These are phyloP conservation scores for Tachypleus tridentatus DNA, from an alignment of 1,140 invertebrate genomes.

Conservation along the genomic window DNA sequence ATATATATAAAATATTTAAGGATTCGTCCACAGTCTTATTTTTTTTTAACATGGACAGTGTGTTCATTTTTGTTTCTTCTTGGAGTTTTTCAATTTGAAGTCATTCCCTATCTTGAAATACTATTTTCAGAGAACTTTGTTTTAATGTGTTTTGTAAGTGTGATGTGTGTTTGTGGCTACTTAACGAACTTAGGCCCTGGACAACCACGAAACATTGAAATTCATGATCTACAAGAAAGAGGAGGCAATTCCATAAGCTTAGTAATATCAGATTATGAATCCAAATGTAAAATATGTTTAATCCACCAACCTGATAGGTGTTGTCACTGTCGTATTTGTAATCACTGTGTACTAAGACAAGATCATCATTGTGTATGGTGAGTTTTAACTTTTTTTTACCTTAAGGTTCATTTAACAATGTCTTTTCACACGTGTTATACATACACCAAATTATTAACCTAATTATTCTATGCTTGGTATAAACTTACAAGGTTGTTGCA, in stretches of 20 bases:
- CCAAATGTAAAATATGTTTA: constrained; percentile 12
- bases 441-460: no score
- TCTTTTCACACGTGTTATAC: no score
- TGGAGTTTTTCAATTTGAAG: constrained; percentile 19
- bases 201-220: neutral
- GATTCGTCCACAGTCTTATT: neutral
- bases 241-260: no score
- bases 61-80: constrained; percentile 13
- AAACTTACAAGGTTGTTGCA: no score
- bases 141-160: constrained; percentile 14
- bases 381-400: constrained; percentile 4
- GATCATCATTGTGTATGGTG: constrained; percentile 17
- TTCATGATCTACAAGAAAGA: neutral
- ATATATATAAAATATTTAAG: constrained; percentile 10
- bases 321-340: constrained; percentile 16
- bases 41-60: constrained; percentile 11
- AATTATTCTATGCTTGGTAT: no score
- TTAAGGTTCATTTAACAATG: no score
- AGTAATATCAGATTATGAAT: neutral
- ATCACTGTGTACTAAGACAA: constrained; percentile 7
- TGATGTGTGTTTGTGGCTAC: constrained; percentile 14
- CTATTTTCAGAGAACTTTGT: constrained; percentile 17
- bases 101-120: constrained; percentile 20
- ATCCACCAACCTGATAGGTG: constrained; percentile 8
- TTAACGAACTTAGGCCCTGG: constrained; percentile 5